Percentiles rank a stretch among this genome's conserved stretches.
These are phyloP conservation scores for Oxytorus armatus DNA, from an alignment of 2,888 invertebrate species.

Conservation along the genomic window DNA sequence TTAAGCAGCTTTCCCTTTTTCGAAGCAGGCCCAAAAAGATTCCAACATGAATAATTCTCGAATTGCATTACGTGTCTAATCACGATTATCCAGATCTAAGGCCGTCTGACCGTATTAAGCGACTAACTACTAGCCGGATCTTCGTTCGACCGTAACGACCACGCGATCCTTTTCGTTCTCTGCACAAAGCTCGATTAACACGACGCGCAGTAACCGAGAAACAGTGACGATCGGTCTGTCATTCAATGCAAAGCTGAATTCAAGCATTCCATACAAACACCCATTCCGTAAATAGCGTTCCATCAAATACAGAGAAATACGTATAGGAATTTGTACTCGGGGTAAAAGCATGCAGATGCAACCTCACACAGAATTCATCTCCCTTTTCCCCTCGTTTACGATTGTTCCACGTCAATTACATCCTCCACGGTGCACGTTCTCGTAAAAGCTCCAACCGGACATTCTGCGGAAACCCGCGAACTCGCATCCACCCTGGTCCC, in stretches of 20 bases:
- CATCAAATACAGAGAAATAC: not conserved
- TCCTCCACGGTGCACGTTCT: not conserved
- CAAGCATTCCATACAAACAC: constrained; percentile 18
- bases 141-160: not conserved
- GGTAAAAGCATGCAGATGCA: constrained; percentile 1
- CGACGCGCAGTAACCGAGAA: constrained; percentile 26
- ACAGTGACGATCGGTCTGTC: constrained; percentile 23
- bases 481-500: not conserved
- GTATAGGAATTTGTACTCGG: not conserved
- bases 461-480: constrained; percentile 6
- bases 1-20: no score
- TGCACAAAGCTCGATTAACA: constrained; percentile 1
- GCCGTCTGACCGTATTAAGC: not conserved
- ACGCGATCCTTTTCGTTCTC: not conserved
- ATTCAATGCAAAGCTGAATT: constrained; percentile 38
- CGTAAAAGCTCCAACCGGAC: constrained; percentile 21
- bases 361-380: not conserved
- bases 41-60: not conserved
- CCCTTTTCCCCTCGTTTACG: not conserved
- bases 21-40: not conserved
- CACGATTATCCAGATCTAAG: not conserved
- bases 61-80: not conserved
- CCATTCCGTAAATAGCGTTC: not conserved
- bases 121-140: constrained; percentile 13
- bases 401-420: constrained; percentile 17